These are phyloP conservation scores for Cyphomyrus discorhynchus DNA, from an alignment of 2,113 vertebrate genomes.

Conservation along the genomic window DNA sequence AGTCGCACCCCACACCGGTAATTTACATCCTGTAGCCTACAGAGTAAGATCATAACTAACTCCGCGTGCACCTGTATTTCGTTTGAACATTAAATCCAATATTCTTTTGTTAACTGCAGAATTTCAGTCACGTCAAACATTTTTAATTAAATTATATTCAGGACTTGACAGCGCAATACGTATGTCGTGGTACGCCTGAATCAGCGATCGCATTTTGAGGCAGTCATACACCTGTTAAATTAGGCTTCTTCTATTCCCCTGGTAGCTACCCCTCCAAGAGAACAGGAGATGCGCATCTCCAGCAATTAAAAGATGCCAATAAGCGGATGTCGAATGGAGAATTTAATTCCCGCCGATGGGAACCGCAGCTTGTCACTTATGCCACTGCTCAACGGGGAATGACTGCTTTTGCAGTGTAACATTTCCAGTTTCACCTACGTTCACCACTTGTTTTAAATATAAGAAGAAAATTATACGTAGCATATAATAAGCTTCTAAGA, in stretches of 20 bases:
- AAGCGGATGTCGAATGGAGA: constrained; percentile 39
- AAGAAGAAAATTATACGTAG: neutral
- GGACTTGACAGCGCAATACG: neutral
- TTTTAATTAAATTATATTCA: neutral
- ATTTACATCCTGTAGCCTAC: neutral
- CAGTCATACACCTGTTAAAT: constrained; percentile 34
- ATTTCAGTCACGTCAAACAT: neutral
- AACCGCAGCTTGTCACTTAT: constrained; percentile 31
- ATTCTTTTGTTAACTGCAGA: neutral
- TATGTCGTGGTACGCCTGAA: neutral
- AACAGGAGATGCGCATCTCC: constrained; percentile 16
- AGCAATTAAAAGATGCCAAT: constrained; percentile 50
- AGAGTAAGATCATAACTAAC: neutral
- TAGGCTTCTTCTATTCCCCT: constrained; percentile 44
- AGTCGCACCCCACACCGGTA: neutral
- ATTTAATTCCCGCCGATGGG: constrained; percentile 50
- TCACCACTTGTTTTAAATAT: neutral
- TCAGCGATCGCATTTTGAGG: neutral
- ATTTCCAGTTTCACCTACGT: neutral
- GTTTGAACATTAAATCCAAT: neutral
- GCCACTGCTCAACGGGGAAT: neutral
- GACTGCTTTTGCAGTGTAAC: neutral
- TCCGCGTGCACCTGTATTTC: neutral
- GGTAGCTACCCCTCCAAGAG: constrained; percentile 42
- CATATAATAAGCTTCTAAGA: neutral